Evolutionary conservation across 2,113 vertebrate genomes (phyloP), one percentile per base, ranked within the genome.

Genomic region (Thryonomys swinderianus): DNA sequence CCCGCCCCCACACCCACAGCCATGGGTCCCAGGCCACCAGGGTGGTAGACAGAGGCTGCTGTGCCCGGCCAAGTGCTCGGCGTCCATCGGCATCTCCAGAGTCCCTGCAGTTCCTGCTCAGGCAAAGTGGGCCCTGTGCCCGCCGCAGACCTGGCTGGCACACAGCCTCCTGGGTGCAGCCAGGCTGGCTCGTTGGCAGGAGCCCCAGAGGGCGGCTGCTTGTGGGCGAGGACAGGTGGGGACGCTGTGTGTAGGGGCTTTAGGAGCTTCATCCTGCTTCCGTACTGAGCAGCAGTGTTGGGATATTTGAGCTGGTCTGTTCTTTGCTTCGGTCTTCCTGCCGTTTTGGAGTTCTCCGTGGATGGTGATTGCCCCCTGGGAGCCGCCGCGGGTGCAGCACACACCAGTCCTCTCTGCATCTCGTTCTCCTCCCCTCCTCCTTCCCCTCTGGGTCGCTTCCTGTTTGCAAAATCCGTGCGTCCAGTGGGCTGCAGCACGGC

Each of bases 201-300:
- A 9, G 37, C 51, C 37, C 27, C 3, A 9, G 37, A 53, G 34
- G 37, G 16, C 27, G 16, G 34, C 42, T 23, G 34, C 34, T 48
- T 7, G 55, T 14, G 25, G 73, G 42, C 0, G 0, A 53, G 42
- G 11, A 7, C 10, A 80, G 20, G 18, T 37, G 34, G 78, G n/a
- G 1, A n/a, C 34, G 7, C 4, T 5, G 12, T 5, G 40, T 0
- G 5, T 5, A 17, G 12, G 12, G 66, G 18, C 3, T 0, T 20
- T 16, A 13, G 20, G 10, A 12, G 1, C 34, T 53, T 55, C 13
- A 23, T 51, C 0, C 18, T 8, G 55, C 25, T 42, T 30, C 42
- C 57, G 12, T 4, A 1, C 3, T 5, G 30, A 21, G 5, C 13
- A 11, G 7, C 8, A 40, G 16, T 55, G 2, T 17, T 34, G 11